A percentile compares a stretch with the other conserved stretches of the same genome.
These are phyloP conservation scores for Leucoraja ocellata DNA, from an alignment of 2,797 vertebrate genomes.

Conservation along the genomic window DNA sequence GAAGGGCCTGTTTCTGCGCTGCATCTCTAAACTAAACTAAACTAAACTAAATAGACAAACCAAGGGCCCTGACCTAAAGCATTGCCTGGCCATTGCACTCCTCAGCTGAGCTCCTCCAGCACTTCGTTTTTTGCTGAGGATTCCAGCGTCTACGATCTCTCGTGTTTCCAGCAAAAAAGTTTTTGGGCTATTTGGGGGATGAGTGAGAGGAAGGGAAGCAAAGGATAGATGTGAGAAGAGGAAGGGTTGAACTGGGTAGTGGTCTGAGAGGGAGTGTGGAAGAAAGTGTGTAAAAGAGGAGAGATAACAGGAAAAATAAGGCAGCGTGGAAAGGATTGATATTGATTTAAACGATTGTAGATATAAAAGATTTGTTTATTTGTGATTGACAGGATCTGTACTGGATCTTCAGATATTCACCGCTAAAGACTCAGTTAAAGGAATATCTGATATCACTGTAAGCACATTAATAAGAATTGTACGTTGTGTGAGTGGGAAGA, in stretches of 20 bases:
- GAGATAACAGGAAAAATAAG: background rate
- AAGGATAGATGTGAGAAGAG: background rate
- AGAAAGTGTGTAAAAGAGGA: constrained; percentile 5
- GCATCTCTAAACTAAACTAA: too few species aligned
- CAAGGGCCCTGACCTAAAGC: too few species aligned
- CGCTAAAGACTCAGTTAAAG: background rate
- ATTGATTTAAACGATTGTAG: background rate
- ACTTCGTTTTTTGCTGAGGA: too few species aligned
- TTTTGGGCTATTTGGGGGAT: too few species aligned
- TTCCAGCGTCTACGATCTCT: too few species aligned
- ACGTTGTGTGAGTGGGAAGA: background rate
- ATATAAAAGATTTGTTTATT: background rate
- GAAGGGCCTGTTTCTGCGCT: too few species aligned
- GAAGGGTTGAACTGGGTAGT: background rate
- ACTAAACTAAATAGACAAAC: too few species aligned
- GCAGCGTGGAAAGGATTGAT: background rate
- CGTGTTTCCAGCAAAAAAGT: background rate
- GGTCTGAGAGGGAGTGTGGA: constrained; percentile 40
- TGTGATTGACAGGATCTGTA: background rate
- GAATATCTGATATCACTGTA: background rate
- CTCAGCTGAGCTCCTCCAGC: too few species aligned
- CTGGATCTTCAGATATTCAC: background rate
- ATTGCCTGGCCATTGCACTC: too few species aligned
- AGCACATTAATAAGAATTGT: background rate
- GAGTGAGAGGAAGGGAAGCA: background rate